Evolutionary conservation across 1,140 invertebrate genomes (phyloP), one percentile per base, ranked within the genome.

Genomic region (Aplysia californica): DNA sequence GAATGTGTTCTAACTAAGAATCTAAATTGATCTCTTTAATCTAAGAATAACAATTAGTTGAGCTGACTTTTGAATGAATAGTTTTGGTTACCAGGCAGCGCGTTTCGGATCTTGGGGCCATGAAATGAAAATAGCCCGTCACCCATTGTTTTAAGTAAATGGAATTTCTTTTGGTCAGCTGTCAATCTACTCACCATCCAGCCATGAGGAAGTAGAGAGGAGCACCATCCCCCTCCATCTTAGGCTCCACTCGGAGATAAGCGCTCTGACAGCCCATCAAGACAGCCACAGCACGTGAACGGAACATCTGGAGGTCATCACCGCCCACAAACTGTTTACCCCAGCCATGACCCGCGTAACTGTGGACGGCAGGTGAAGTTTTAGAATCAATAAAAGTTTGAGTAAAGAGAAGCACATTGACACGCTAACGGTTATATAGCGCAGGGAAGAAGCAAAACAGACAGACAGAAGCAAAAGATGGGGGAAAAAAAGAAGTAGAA

Each of bases 121-220:
- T n/a, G n/a, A n/a, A n/a, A n/a, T n/a, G n/a, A n/a, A n/a, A n/a
- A n/a, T n/a, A n/a, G n/a, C n/a, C n/a, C n/a, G n/a, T n/a, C n/a
- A n/a, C n/a, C n/a, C n/a, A n/a, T n/a, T n/a, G n/a, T n/a, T n/a
- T n/a, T n/a, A n/a, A n/a, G n/a, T n/a, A n/a, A n/a, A n/a, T n/a
- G n/a, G n/a, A n/a, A n/a, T n/a, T n/a, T n/a, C n/a, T n/a, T n/a
- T n/a, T n/a, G n/a, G n/a, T n/a, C n/a, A n/a, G n/a, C n/a, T n/a
- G n/a, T n/a, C n/a, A n/a, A n/a, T n/a, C n/a, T n/a, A n/a, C n/a
- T 66, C 35, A 75, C 72, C 72, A 75, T 65, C 72, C 72, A 50
- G 72, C 72, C 29, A 75, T 65, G 36, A 75, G 36, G 29, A 75
- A 75, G n/a, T 75, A 66, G 21, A 75, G 38, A 29, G 72, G 72